Conservation (phyloP, 2,797 vertebrate species). For the Graptemys geographica region DNA sequence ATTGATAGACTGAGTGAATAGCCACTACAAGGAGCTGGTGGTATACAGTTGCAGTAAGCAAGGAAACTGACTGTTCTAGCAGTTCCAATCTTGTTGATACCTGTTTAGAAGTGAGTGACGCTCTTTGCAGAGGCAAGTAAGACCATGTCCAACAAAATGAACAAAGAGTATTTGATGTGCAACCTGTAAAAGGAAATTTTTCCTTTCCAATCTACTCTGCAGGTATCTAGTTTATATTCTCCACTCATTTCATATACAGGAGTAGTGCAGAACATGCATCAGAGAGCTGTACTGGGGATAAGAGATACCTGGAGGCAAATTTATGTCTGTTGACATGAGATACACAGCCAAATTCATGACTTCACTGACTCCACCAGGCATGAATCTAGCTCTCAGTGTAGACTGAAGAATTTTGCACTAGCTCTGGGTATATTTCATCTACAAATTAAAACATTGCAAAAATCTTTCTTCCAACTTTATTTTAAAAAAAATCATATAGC, state of each 20-base stretch:
- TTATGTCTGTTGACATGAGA: conserved; percentile 19
- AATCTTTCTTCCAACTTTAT: background rate
- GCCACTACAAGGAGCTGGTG: background rate
- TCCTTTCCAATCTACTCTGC: background rate
- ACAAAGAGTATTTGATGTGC: background rate
- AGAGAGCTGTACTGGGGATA: conserved; percentile 11
- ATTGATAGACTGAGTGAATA: background rate
- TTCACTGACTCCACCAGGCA: background rate
- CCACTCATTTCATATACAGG: background rate
- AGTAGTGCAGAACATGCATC: conserved; percentile 26
- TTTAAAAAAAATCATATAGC: background rate
- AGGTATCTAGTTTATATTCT: background rate
- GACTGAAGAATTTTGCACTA: background rate
- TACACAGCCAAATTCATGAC: background rate
- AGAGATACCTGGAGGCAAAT: conserved; percentile 23
- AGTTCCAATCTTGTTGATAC: background rate
- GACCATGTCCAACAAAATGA: background rate
- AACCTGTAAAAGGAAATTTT: background rate
- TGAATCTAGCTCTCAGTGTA: background rate
- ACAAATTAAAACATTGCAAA: background rate
- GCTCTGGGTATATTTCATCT: background rate
- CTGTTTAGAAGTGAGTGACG: background rate
- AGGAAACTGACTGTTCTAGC: background rate
- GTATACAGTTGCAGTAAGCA: background rate
- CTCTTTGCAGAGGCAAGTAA: background rate